Evolutionary conservation across 2,797 vertebrate genomes (phyloP), one percentile per base, ranked within the genome.

Genomic region (Sibirionetta formosa): DNA sequence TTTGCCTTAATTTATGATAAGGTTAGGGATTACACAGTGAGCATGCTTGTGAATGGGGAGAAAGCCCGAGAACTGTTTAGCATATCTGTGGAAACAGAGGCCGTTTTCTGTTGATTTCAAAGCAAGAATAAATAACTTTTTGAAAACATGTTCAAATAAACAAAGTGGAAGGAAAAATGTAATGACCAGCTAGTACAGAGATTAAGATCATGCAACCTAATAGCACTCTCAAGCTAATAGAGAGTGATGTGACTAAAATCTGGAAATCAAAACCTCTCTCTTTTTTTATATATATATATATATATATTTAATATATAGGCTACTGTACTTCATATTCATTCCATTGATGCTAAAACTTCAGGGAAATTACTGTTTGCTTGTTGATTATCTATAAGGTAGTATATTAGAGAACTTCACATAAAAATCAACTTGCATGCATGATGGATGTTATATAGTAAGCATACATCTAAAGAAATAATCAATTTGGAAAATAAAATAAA

Each of bases 131-230:
- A 38, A 86, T 48, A 17, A 13, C 1, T 24, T 82, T 31, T 63
- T 70, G 9, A 68, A 66, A 91, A 44, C 1, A 7, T 2, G 0
- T 44, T 68, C 46, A 69, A 77, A 38, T 2, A 73, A 94, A 75
- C 8, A 65, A 3, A 79, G 4, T 61, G 7, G 3, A 82, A 81
- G 5, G 11, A 1, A 64, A 82, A 79, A 76, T 69, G 29, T 13
- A 65, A 58, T 27, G 1, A 64, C 5, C 3, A 65, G 14, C 6
- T 33, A 64, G 13, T n/a, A 44, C 0, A 4, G 77, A 61, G 16
- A 48, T 65, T 56, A 64, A 46, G 7, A 38, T n/a, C 23, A 46
- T 14, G 2, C 29, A 50, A 38, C n/a, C 3, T 29, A 61, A 65
- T 20, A 17, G 4, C 36, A 60, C 31, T 50, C 87, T 80, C 23